Base-by-base conservation (phyloP, 2,797 vertebrate species). In the Phataginus tetradactyla region DNA sequence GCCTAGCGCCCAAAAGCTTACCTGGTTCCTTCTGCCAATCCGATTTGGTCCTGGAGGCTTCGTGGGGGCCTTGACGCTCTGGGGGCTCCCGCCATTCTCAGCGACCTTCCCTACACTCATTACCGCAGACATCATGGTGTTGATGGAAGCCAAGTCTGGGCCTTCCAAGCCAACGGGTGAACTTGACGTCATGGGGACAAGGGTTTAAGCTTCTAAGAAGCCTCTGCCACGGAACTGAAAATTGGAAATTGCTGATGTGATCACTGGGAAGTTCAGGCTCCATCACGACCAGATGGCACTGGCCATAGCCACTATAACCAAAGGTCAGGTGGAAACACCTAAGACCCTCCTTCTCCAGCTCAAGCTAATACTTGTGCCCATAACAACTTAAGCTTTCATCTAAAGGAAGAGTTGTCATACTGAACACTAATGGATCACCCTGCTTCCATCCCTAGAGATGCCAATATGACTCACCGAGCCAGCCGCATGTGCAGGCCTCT, bases 111-210 rank as follows among this genome's bases (percentile, higher is more conserved):
- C 98, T 97, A 98, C 98, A 5, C 97, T 99, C 99, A 99, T 99
- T 95, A 99, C 99, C 0, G 99, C 99, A 90, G 99, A 99, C 99
- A 99, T 99, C 99, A 99, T 99, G 97, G 99, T 99, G 32, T 99
- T 99, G 97, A 99, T 99, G 98, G 99, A 99, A 95, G 99, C 99
- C 97, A 99, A 98, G 98, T 99, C 99, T 53, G 98, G 98, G 71
- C 98, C 99, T 96, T 99, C 99, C 93, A 98, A 97, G 97, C 98
- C 98, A 97, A 75, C 88, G 5, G 98, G 97, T 12, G 98, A 98
- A 90, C 96, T 97, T 86, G 98, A 98, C 81, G 97, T 98, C 93
- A 98, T 98, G 92, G 97, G 98, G 95, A 69, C 94, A 97, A 96
- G 83, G 95, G 90, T 95, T 98, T 95, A 99, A 90, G 96, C 98